Percentiles rank a stretch among this genome's conserved stretches.
phyloP scores from a whole-genome alignment of 2,797 vertebrate genomes.

The Phataginus tricuspis region DNA sequence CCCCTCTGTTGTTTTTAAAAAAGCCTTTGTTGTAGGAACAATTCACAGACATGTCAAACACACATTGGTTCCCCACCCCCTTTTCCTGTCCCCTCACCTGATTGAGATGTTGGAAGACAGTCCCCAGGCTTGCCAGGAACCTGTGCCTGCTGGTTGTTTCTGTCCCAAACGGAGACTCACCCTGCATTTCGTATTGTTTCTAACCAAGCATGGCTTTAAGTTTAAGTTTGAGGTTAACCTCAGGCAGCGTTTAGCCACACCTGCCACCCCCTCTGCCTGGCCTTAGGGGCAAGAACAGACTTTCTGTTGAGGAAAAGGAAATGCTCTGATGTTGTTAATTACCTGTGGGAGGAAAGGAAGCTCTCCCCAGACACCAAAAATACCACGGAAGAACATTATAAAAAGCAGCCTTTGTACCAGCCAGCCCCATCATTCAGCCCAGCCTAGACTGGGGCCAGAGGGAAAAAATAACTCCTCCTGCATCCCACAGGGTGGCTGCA shows the following conservation, averaged over 20 bases:
- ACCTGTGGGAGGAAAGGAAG: slow-evolving; percentile 68
- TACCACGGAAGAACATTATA: slow-evolving; percentile 54
- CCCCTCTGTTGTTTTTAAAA: slow-evolving; percentile 55
- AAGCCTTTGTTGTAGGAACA: slow-evolving; percentile 75
- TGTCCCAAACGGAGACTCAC: not conserved
- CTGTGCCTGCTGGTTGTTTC: not conserved
- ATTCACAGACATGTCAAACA: slow-evolving; percentile 78
- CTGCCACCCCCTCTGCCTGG: slow-evolving; percentile 40
- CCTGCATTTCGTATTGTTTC: not conserved
- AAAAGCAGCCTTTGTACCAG: slow-evolving; percentile 66
- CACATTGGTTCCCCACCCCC: slow-evolving; percentile 57
- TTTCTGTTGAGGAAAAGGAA: slow-evolving; percentile 68
- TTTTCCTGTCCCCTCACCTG: slow-evolving; percentile 53
- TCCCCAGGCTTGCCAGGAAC: not conserved
- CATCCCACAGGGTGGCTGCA: not conserved
- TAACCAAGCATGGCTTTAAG: not conserved
- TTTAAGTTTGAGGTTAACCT: slow-evolving; percentile 77
- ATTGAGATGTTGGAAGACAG: slow-evolving; percentile 53
- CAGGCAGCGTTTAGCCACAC: slow-evolving; percentile 56
- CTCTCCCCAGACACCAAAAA: slow-evolving; percentile 66
- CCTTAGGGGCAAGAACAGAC: slow-evolving; percentile 24
- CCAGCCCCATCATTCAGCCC: slow-evolving; percentile 54
- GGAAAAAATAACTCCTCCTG: slow-evolving; percentile 39
- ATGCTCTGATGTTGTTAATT: slow-evolving; percentile 65
- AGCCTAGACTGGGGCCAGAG: not conserved